These are phyloP conservation scores for Gephyroberyx darwinii DNA, from an alignment of 2,797 vertebrate genomes.

Conservation along the genomic window DNA sequence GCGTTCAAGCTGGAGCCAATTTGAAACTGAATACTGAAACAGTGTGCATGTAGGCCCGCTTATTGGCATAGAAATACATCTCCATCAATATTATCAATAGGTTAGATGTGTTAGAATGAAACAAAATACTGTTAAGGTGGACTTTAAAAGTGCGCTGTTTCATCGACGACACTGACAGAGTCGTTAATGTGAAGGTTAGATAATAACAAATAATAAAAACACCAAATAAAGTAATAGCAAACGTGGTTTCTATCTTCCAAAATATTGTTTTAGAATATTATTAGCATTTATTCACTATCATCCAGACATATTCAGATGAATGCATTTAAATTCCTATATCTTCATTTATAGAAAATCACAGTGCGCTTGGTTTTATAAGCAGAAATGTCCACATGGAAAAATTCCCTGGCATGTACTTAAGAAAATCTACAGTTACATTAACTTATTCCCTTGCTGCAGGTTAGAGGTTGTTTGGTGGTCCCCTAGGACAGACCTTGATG, in stretches of 20 bases:
- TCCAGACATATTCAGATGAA: conserved; percentile 4
- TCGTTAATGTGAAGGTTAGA: neutral
- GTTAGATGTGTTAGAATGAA: conserved; percentile 12
- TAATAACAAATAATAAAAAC: neutral
- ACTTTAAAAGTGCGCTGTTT: neutral
- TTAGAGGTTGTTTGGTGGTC: conserved; percentile 77
- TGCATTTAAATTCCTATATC: conserved; percentile 21
- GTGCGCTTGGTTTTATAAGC: conserved; percentile 50
- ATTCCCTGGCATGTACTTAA: conserved; percentile 73
- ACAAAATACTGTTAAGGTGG: neutral
- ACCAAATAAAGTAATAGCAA: no score
- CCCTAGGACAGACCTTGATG: conserved; percentile 67
- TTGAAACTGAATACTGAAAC: conserved; percentile 74
- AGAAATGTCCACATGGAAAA: conserved; percentile 72
- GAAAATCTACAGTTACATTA: conserved; percentile 80
- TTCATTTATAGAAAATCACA: conserved; percentile 43
- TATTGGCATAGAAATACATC: conserved; percentile 40
- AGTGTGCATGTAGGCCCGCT: conserved; percentile 43
- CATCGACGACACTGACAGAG: neutral
- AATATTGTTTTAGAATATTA: conserved; percentile 15
- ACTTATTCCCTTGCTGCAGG: conserved; percentile 75
- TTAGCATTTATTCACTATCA: neutral
- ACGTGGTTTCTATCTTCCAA: neutral
- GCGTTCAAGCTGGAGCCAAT: conserved; percentile 67
- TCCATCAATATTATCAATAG: conserved; percentile 25